Conservation (phyloP, 2,888 invertebrate genomes). For the Drosophila borealis region DNA sequence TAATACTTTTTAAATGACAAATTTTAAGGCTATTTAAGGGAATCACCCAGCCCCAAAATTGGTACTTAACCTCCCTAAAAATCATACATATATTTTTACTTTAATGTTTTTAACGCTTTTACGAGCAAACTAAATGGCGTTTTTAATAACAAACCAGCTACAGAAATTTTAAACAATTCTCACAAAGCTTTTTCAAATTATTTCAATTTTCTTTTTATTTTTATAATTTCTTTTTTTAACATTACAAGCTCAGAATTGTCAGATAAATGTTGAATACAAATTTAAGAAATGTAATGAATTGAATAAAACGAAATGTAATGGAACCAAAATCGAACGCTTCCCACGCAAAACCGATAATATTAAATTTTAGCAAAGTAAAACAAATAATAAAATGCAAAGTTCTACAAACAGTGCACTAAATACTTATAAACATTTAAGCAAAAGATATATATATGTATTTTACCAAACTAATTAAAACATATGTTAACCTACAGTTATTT, state of each 20-base stretch:
- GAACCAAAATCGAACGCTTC: conserved; percentile 84
- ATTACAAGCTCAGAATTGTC: conserved; percentile 10
- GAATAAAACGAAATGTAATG: conserved; percentile 78
- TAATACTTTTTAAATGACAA: conserved; percentile 63
- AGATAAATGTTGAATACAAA: conserved; percentile 35
- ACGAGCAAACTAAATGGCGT: conserved; percentile 58
- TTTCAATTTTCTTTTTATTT: conserved; percentile 23
- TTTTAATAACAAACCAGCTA: conserved; percentile 62
- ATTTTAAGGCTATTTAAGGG: conserved; percentile 59
- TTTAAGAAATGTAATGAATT: conserved; percentile 46
- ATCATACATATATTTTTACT: conserved; percentile 65
- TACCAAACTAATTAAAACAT: conserved; percentile 32
- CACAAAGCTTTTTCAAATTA: conserved; percentile 57
- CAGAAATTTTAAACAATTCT: conserved; percentile 58
- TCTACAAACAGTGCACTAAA: conserved; percentile 28
- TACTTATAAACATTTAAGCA: conserved; percentile 30
- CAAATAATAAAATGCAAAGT: conserved; percentile 20
- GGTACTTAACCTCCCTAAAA: conserved; percentile 50
- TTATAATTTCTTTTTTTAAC: conserved; percentile 16
- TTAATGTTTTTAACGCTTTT: conserved; percentile 80
- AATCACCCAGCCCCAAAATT: conserved; percentile 50
- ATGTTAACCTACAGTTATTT: conserved; percentile 42
- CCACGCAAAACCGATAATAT: conserved; percentile 83
- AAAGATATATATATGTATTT: conserved; percentile 39
- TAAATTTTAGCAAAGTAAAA: conserved; percentile 68